Percentiles rank a stretch among this genome's conserved stretches.
phyloP scores from a whole-genome alignment of 2,113 vertebrate species.

The Barbus barbus region DNA sequence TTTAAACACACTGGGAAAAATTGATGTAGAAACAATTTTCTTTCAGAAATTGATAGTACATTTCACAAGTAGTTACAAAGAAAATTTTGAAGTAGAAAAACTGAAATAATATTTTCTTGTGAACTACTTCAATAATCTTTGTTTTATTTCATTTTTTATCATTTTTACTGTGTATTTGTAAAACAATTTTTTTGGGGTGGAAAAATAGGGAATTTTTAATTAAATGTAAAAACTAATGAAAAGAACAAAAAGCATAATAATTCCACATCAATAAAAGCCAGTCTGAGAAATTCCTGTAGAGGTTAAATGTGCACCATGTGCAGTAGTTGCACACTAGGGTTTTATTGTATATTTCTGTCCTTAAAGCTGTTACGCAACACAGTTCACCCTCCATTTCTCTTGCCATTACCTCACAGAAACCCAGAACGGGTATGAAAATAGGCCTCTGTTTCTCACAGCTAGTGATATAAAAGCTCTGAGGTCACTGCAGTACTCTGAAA shows the following conservation, averaged over 20 bases:
- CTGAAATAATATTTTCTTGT: too few species aligned
- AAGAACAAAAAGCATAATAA: background rate
- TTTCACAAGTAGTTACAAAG: too few species aligned
- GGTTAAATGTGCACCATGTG: background rate
- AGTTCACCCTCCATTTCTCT: conserved; percentile 9
- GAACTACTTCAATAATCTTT: too few species aligned
- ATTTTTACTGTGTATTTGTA: too few species aligned
- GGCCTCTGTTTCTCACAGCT: conserved; percentile 17
- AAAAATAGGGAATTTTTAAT: too few species aligned
- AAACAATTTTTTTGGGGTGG: too few species aligned
- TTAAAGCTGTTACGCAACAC: background rate
- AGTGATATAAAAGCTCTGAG: background rate
- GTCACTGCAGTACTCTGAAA: conserved; percentile 9
- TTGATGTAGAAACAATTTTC: too few species aligned
- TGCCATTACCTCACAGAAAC: background rate
- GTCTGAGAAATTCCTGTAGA: background rate
- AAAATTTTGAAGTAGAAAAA: too few species aligned
- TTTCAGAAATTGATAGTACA: too few species aligned
- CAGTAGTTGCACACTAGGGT: background rate
- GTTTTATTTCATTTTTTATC: too few species aligned
- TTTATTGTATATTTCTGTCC: conserved; percentile 9
- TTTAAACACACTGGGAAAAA: too few species aligned
- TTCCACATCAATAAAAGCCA: background rate
- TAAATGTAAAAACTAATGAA: too few species aligned
- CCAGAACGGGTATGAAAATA: background rate